Conservation (phyloP, 2,888 invertebrate species). For the Gymnocheta viridis region DNA sequence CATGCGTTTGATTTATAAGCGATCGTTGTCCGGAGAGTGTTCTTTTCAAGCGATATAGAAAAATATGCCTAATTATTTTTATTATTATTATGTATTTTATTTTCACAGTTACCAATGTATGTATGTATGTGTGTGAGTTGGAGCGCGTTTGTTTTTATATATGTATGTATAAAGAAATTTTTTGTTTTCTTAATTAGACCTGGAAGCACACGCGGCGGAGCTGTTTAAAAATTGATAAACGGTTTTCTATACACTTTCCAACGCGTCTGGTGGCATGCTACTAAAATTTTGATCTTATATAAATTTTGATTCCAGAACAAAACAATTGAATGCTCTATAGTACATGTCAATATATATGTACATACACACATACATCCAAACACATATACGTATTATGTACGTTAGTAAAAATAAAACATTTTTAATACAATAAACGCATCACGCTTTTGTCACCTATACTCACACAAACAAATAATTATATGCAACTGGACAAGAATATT, state of each 20-base stretch:
- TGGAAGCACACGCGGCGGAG: constrained; percentile 40
- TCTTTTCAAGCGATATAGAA: background rate
- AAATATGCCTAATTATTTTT: background rate
- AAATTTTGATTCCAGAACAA: constrained; percentile 18
- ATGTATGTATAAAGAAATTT: constrained; percentile 32
- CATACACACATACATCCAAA: background rate
- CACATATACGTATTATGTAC: background rate
- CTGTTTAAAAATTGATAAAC: constrained; percentile 40
- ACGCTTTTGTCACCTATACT: constrained; percentile 26
- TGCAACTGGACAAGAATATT: constrained; percentile 26
- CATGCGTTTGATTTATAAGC: constrained; percentile 16
- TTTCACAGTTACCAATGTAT: constrained; percentile 42
- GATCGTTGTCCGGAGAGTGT: constrained; percentile 1
- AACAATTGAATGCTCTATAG: background rate
- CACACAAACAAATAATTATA: background rate
- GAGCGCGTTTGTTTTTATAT: background rate
- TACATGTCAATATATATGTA: background rate
- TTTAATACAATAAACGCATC: constrained; percentile 6
- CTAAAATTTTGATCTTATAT: constrained; percentile 57
- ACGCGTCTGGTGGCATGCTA: constrained; percentile 42
- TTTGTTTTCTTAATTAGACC: constrained; percentile 27
- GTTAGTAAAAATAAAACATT: background rate
- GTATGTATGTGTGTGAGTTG: constrained; percentile 20
- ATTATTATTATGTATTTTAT: background rate
- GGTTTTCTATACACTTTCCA: constrained; percentile 60